Base-by-base conservation (phyloP, 2,113 vertebrate genomes). In the Zonotrichia leucophrys region DNA sequence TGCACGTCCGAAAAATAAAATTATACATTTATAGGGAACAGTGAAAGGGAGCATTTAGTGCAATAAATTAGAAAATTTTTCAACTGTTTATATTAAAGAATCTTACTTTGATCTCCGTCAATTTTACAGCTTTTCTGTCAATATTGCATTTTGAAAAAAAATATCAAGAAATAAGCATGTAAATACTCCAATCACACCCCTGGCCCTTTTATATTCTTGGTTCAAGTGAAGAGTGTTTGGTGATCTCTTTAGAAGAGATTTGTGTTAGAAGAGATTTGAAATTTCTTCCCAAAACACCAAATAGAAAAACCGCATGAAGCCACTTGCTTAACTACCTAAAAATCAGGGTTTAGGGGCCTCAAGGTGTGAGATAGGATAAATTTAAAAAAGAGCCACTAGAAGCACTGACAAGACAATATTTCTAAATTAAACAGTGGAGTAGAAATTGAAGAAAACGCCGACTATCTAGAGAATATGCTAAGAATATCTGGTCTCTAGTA, bases 91-190 rank as follows among this genome's bases (percentile, higher is more conserved):
- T 39, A 62, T 92, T 92, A 72, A 96, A 87, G 78, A 95, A 94
- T 67, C 25, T 62, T 94, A 58, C 97, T 93, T 94, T 91, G 62
- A 94, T 91, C 96, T 83, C 73, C 90, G 59, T 50, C 70, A 69
- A 25, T 63, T 96, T 87, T 74, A 58, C 60, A 75, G 64, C 50
- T 89, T 75, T 59, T 63, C 62, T 83, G 44, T 75, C 39, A 20
- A 91, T 47, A 82, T 2, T 41, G 9, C 14, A 33, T 56, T 83
- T 85, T 46, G 39, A 82, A 89, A 42, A 81, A 89, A 79, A 68
- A 59, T 24, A 35, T 22, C 49, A 79, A 72, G 22, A 31, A 67
- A 66, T 46, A 85, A 86, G 24, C 4, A 15, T 39, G 22, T 12
- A 74, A 66, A 52, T 67, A 85, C 39, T 64, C 27, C 30, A 77